Evolutionary conservation across 2,113 vertebrate species (phyloP), one percentile per base, ranked within the genome.

Genomic region (Euleptes europaea): DNA sequence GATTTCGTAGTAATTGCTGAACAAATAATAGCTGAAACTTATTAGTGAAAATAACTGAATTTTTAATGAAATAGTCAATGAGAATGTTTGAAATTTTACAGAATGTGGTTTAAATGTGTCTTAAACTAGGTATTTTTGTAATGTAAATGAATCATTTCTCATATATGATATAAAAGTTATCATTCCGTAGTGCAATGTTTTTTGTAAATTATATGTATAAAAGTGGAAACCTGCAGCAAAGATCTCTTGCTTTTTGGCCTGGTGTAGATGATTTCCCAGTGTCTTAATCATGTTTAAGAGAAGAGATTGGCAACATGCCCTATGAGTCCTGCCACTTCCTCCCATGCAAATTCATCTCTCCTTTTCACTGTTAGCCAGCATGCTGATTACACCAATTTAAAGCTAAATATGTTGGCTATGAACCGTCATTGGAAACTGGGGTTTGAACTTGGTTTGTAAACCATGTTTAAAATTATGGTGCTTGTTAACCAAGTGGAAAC

Each of bases 21-120:
- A 67, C 14, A 78, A 82, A 80, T 71, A 81, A 19, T 60, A n/a
- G 10, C 69, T 66, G 70, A 31, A 82, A 28, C 2, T 47, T 40
- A 31, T 26, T 28, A 77, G 21, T 42, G 38, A 65, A 89, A 90
- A 49, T 4, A n/a, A 88, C 67, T 12, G 57, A 84, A 82, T 74
- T 51, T 6, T 65, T 23, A 84, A 65, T 80, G 31, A 51, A 88
- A 40, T 14, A 23, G 2, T 80, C 77, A 66, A 86, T 84, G 83
- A 0, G 66, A 87, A 80, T 28, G 42, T 65, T 33, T 38, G 74
- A 88, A 78, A 84, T 69, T 12, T 78, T 60, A 28, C 26, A 71
- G 84, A 80, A 35, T 17, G 83, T 88, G 79, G 79, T 42, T 87
- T 21, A 84, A 47, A n/a, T n/a, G n/a, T n/a, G n/a, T n/a, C n/a